These are phyloP conservation scores for Melanogrammus aeglefinus DNA, from an alignment of 2,797 vertebrate species.

Conservation along the genomic window DNA sequence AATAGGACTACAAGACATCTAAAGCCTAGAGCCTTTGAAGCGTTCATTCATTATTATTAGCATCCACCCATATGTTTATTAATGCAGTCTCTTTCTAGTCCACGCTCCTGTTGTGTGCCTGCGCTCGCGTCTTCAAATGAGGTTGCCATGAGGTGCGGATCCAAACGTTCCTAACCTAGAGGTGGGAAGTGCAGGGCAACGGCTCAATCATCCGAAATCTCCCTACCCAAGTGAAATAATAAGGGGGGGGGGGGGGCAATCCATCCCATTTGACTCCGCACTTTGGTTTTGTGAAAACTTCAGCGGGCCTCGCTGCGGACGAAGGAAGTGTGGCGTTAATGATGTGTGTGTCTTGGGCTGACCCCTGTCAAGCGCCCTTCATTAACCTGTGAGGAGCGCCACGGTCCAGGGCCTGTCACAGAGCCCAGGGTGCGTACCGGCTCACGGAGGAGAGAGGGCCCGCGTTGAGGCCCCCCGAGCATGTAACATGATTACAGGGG, in stretches of 20 bases:
- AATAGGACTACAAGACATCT: neutral
- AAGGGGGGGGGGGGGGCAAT: neutral
- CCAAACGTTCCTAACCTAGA: neutral
- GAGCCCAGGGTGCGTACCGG: slow-evolving; percentile 48
- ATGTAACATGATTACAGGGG: slow-evolving; percentile 74
- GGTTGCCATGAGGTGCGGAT: neutral
- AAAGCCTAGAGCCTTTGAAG: neutral
- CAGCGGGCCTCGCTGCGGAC: neutral
- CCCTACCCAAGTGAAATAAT: neutral
- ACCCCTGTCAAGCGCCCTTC: neutral
- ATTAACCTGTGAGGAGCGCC: neutral
- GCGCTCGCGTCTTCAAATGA: neutral
- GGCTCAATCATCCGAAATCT: neutral
- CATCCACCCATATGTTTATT: neutral
- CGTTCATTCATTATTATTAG: neutral
- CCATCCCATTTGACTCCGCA: neutral
- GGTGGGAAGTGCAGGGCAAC: neutral
- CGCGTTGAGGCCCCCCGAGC: slow-evolving; percentile 62
- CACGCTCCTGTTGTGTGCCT: neutral
- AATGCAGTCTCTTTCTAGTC: neutral
- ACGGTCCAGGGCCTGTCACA: slow-evolving; percentile 24
- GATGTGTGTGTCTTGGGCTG: neutral
- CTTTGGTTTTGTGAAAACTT: neutral
- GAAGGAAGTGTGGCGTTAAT: neutral
- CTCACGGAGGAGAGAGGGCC: slow-evolving; percentile 63